Percentiles rank a stretch among this genome's conserved stretches.
phyloP scores from a whole-genome alignment of 2,888 invertebrate species.

The Pristionchus mayeri region DNA sequence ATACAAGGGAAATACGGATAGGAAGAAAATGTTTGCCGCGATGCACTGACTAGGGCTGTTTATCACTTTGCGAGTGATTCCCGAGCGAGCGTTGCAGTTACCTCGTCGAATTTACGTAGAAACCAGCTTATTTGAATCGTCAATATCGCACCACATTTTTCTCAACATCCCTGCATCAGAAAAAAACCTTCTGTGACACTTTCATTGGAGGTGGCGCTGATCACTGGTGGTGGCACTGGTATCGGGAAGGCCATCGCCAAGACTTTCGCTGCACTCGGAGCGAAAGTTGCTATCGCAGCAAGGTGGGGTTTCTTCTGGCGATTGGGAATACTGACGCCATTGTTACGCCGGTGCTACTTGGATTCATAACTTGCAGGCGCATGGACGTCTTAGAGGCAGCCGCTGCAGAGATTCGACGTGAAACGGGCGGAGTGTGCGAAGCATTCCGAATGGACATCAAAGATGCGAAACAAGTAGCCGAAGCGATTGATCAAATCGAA shows the following conservation, averaged over 20 bases:
- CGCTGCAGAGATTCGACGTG: slow-evolving; percentile 78
- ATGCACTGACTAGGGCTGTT: too few species aligned
- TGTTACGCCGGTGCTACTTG: background rate
- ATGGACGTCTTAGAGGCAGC: slow-evolving; percentile 78
- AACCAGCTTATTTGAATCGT: too few species aligned
- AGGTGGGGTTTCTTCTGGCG: slow-evolving; percentile 75
- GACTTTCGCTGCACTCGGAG: slow-evolving; percentile 79
- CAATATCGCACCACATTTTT: too few species aligned
- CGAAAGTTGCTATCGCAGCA: slow-evolving; percentile 79
- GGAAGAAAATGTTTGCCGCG: too few species aligned
- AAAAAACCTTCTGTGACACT: too few species aligned
- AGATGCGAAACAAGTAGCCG: slow-evolving; percentile 77
- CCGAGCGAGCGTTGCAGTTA: too few species aligned
- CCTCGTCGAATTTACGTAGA: too few species aligned
- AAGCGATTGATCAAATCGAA: slow-evolving; percentile 78
- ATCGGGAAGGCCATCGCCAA: slow-evolving; percentile 80
- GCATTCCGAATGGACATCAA: slow-evolving; percentile 79
- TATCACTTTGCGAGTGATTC: too few species aligned
- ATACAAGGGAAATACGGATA: too few species aligned
- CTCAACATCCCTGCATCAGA: too few species aligned
- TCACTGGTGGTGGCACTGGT: slow-evolving; percentile 81
- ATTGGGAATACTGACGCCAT: background rate
- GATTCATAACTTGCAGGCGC: slow-evolving; percentile 73
- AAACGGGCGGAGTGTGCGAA: slow-evolving; percentile 72
- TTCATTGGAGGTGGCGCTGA: slow-evolving; percentile 77